Evolutionary conservation across 2,888 invertebrate species (phyloP).

Genomic region (Hypomecis atomaria): DNA sequence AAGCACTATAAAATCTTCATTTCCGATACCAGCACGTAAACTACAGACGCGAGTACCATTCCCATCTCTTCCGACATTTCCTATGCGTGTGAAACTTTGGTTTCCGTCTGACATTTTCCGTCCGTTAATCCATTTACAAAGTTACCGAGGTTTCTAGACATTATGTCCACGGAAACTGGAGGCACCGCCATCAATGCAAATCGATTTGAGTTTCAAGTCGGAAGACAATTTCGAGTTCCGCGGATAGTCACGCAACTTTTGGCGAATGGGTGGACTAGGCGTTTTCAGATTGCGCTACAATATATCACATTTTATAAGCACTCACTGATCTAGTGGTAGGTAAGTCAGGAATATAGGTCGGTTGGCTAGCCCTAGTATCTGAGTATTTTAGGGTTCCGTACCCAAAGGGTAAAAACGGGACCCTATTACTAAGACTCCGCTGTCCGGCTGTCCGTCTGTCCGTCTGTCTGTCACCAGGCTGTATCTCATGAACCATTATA

Average conservation of each 20-base stretch:
- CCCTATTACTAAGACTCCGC: no score
- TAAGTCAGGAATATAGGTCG: no score
- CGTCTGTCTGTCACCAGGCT: no score
- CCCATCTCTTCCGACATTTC: constrained; percentile 3
- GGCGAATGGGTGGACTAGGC: constrained; percentile 29
- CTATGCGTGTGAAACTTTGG: constrained; percentile 22
- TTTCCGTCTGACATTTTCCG: constrained; percentile 29
- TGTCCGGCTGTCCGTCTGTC: no score
- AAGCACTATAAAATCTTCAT: background rate
- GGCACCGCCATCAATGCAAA: constrained; percentile 31
- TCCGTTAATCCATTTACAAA: constrained; percentile 4
- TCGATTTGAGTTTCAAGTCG: constrained; percentile 39
- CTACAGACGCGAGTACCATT: background rate
- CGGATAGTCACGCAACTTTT: constrained; percentile 48
- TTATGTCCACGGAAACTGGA: constrained; percentile 31
- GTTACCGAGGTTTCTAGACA: constrained; percentile 21
- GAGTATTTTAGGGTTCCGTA: no score
- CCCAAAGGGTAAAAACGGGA: no score
- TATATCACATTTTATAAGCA: no score
- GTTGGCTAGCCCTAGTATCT: no score
- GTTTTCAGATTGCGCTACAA: background rate
- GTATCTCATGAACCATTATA: no score
- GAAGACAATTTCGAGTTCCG: constrained; percentile 51
- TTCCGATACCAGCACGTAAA: background rate
- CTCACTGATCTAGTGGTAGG: no score